phyloP scores from a whole-genome alignment of 2,797 vertebrate species.

The Onychomys torridus region DNA sequence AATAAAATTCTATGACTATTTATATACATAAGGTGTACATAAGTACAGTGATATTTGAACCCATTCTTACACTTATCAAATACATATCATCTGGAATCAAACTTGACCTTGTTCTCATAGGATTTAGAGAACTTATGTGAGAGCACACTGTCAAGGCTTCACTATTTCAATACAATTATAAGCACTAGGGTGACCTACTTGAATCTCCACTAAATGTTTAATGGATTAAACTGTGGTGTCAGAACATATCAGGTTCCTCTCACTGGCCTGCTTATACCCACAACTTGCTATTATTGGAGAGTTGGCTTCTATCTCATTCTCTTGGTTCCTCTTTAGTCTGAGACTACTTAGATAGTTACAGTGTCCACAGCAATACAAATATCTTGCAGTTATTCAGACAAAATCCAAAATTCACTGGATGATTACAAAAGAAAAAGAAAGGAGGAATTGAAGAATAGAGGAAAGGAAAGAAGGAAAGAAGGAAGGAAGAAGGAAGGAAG shows the following conservation, averaged over 20 bases:
- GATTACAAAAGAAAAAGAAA: neutral
- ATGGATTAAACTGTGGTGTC: neutral
- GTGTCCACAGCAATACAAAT: neutral
- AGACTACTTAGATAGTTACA: slow-evolving; percentile 26
- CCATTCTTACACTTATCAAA: neutral
- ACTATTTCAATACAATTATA: neutral
- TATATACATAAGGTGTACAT: neutral
- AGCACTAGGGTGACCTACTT: neutral
- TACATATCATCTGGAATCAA: neutral
- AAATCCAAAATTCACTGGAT: neutral
- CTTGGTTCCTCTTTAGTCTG: neutral
- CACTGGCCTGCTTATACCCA: neutral
- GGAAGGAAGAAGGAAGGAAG: neutral
- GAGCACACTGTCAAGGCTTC: neutral
- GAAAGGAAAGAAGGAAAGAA: neutral
- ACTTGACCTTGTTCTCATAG: neutral
- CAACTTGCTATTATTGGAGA: neutral
- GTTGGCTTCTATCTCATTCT: neutral
- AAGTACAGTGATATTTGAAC: neutral
- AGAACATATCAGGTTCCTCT: neutral
- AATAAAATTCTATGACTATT: neutral
- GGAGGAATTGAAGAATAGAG: neutral
- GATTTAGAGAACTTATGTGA: neutral
- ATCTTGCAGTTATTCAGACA: neutral
- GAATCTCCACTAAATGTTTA: neutral